phyloP scores from a whole-genome alignment of 2,888 invertebrate species.

The Odontothrips loti region DNA sequence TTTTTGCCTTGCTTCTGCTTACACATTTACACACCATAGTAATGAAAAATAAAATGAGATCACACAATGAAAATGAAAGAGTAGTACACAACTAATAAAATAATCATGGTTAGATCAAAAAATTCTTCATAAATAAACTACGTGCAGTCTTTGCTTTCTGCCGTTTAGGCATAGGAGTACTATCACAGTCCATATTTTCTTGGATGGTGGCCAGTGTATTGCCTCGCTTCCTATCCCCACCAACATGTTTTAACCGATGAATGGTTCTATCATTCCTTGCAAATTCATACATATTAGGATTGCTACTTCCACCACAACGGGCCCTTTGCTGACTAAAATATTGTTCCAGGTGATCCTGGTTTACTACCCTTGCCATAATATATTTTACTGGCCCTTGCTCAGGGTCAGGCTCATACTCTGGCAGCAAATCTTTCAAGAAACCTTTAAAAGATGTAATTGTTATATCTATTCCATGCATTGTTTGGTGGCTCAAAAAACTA shows the following conservation, averaged over 20 bases:
- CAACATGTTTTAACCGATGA: not conserved
- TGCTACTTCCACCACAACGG: not conserved
- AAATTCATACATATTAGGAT: not conserved
- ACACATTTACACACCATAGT: no score
- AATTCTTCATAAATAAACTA: not conserved
- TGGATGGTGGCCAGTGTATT: not conserved
- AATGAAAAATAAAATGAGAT: no score
- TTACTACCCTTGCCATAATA: not conserved
- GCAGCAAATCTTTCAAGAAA: not conserved
- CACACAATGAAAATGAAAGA: not conserved
- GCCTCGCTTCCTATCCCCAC: not conserved
- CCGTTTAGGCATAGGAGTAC: not conserved
- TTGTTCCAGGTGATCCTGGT: not conserved
- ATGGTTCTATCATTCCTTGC: not conserved
- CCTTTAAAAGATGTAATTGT: not conserved
- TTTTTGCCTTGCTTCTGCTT: no score
- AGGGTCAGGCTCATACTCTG: not conserved
- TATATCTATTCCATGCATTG: not conserved
- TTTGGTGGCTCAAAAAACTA: not conserved
- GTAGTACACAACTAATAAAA: not conserved
- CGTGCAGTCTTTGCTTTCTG: not conserved
- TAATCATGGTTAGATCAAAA: not conserved
- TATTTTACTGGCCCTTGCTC: not conserved
- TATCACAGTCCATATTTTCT: not conserved
- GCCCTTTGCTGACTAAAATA: not conserved